A percentile compares a stretch with the other conserved stretches of the same genome.
phyloP scores from a whole-genome alignment of 2,113 vertebrate species.

The Morone chrysops region DNA sequence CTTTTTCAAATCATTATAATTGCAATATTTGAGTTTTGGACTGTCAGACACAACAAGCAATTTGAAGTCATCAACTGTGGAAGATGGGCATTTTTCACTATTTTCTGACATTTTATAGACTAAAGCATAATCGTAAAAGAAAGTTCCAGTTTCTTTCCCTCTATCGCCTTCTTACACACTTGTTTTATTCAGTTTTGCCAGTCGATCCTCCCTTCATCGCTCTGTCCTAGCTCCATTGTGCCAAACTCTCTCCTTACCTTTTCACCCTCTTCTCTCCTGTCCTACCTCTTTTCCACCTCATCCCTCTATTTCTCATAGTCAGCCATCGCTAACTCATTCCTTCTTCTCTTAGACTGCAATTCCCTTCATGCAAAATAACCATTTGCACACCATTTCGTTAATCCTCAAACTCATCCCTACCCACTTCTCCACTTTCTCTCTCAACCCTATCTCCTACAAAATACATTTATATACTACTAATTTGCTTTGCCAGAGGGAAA shows the following conservation, averaged over 20 bases:
- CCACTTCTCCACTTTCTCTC: background rate
- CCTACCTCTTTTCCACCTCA: background rate
- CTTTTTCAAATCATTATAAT: background rate
- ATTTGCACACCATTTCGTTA: background rate
- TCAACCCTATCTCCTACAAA: background rate
- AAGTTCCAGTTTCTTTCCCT: background rate
- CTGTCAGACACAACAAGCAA: background rate
- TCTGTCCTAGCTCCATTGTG: background rate
- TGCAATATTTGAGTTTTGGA: background rate
- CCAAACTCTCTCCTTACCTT: background rate
- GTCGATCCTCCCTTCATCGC: background rate
- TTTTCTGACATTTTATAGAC: background rate
- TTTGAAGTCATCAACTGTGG: background rate
- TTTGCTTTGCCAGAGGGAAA: background rate
- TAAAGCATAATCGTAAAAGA: background rate
- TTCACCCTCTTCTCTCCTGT: background rate
- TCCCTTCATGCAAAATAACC: conserved; percentile 16
- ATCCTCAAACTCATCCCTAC: conserved; percentile 11
- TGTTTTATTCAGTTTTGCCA: no score
- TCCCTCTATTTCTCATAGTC: background rate
- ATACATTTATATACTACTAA: background rate
- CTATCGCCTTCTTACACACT: background rate
- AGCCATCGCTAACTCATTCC: background rate
- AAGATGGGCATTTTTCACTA: background rate
- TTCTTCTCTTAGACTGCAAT: background rate